These are phyloP conservation scores for Smutsia gigantea DNA, from an alignment of 2,797 vertebrate species.

Conservation along the genomic window DNA sequence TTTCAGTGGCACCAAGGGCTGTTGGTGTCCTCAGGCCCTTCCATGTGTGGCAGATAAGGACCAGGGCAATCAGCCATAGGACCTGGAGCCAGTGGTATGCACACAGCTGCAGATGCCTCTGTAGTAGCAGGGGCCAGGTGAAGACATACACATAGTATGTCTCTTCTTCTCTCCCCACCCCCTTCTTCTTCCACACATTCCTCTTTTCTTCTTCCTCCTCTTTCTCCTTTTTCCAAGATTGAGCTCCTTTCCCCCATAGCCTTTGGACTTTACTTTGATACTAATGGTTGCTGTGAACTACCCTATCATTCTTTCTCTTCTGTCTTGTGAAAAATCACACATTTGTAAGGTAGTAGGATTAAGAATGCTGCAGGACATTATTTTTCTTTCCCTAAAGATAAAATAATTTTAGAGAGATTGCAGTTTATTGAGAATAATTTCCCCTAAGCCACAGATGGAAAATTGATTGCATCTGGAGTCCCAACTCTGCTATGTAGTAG, in stretches of 20 bases:
- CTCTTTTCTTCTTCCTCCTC: neutral
- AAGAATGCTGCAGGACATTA: neutral
- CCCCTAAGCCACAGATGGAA: slow-evolving; percentile 22
- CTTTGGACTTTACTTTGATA: neutral
- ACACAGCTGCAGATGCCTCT: no score
- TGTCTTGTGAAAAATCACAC: slow-evolving; percentile 11
- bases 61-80: no score
- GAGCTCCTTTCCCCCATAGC: neutral
- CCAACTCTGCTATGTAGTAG: neutral
- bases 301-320: neutral
- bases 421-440: slow-evolving; percentile 50
- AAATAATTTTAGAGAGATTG: slow-evolving; percentile 21
- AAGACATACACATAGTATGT: no score
- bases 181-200: neutral
- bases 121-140: no score
- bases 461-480: neutral
- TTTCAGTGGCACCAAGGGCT: neutral
- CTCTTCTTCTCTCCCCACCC: neutral
- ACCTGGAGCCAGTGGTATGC: no score
- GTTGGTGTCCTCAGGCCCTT: no score
- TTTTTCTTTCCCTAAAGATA: neutral
- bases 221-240: neutral
- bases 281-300: neutral
- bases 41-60: no score
- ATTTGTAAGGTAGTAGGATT: slow-evolving; percentile 25